Percentiles rank a stretch among this genome's conserved stretches.
phyloP scores from a whole-genome alignment of 2,888 invertebrate species.

The Azorinus chamasolen region DNA sequence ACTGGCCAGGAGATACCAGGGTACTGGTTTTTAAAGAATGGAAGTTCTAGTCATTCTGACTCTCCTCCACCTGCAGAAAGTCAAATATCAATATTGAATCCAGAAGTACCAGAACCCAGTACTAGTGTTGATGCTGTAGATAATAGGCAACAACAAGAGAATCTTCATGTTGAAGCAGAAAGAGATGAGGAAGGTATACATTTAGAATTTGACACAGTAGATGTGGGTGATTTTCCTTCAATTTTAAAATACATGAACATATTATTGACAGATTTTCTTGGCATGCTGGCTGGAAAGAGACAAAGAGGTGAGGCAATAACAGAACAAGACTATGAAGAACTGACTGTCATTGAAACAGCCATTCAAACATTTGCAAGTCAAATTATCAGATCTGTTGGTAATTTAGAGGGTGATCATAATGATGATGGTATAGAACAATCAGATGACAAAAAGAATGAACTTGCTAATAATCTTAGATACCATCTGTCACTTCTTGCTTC shows the following conservation, averaged over 20 bases:
- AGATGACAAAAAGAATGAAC: no score
- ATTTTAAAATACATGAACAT: constrained; percentile 20
- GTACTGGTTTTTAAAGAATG: constrained; percentile 16
- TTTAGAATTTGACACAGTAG: no score
- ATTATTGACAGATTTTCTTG: constrained; percentile 30
- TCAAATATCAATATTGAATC: no score
- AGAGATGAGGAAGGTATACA: no score
- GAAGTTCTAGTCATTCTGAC: constrained; percentile 1
- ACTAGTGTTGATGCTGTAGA: no score
- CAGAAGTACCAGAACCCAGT: no score
- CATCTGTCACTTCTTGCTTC: no score
- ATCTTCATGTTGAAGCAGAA: no score
- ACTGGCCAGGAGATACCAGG: background rate
- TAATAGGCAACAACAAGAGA: no score
- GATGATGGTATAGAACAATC: no score
- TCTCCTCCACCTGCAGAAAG: background rate
- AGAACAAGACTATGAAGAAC: constrained; percentile 35
- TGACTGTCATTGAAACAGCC: constrained; percentile 23
- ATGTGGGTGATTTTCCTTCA: no score
- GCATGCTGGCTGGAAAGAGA: constrained; percentile 15
- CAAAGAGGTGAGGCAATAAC: constrained; percentile 14
- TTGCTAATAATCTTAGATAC: no score
- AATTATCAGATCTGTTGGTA: background rate
- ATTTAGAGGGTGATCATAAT: background rate
- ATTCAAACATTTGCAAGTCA: background rate